Percentiles rank a stretch among this genome's conserved stretches.
These are phyloP conservation scores for Argyra leucocephala DNA, from an alignment of 2,888 invertebrate species.

Conservation along the genomic window DNA sequence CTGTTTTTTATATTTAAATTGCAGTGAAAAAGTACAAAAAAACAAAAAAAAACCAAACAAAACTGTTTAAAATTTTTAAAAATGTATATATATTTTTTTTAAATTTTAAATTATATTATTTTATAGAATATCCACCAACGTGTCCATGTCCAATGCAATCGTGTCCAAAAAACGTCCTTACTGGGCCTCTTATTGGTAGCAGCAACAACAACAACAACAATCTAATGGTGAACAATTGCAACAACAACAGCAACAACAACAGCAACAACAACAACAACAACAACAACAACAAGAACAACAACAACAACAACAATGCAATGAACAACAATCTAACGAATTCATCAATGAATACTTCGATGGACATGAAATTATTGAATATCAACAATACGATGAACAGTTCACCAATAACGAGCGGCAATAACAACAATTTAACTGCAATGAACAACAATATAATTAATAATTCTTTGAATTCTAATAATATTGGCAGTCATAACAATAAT, in stretches of 20 bases:
- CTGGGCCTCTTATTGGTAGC: slow-evolving; percentile 97
- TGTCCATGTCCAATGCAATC: slow-evolving; percentile 87
- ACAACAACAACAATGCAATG: slow-evolving; percentile 27
- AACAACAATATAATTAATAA: slow-evolving; percentile 7
- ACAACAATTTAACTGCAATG: slow-evolving; percentile 16
- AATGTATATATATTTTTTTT: too few relatives aligned
- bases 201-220: slow-evolving; percentile 54
- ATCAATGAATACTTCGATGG: background rate
- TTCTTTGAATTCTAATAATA: slow-evolving; percentile 3
- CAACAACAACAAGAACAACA: slow-evolving; percentile 27
- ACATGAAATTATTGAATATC: slow-evolving; percentile 17
- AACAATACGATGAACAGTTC: slow-evolving; percentile 19
- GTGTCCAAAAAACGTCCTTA: slow-evolving; percentile 97
- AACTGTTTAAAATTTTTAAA: background rate
- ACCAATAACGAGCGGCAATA: slow-evolving; percentile 21
- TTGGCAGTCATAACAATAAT: slow-evolving; percentile 25
- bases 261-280: slow-evolving; percentile 25
- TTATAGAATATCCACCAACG: slow-evolving; percentile 47
- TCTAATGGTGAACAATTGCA: slow-evolving; percentile 25
- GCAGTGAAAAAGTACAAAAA: too few relatives aligned
- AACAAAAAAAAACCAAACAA: background rate
- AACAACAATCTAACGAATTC: slow-evolving; percentile 23
- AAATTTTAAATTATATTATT: slow-evolving; percentile 10
- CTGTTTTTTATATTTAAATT: slow-evolving; percentile 9
- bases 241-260: slow-evolving; percentile 24